These are phyloP conservation scores for Drosophila novamexicana DNA, from an alignment of 1,140 invertebrate genomes.

Conservation along the genomic window DNA sequence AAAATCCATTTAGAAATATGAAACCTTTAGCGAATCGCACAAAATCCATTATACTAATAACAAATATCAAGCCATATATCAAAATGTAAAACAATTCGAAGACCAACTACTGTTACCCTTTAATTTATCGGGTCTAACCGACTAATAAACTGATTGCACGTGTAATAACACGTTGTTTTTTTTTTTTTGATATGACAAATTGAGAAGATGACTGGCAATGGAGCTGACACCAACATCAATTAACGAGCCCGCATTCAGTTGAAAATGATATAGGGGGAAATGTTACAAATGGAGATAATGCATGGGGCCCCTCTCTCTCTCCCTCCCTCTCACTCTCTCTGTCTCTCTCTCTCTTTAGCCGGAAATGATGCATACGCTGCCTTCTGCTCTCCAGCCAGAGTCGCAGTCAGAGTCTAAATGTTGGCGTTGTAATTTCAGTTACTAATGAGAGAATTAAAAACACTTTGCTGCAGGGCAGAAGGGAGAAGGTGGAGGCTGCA, in stretches of 20 bases:
- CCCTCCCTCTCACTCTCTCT: too few relatives aligned
- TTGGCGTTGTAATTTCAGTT: conserved; percentile 72
- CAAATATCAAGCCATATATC: neutral
- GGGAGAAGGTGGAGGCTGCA: conserved; percentile 16
- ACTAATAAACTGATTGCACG: neutral
- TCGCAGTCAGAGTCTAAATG: conserved; percentile 7
- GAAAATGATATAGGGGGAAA: conserved; percentile 1
- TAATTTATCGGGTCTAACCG: conserved; percentile 16
- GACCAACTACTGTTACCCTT: conserved; percentile 4
- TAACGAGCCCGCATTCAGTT: conserved; percentile 41
- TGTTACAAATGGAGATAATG: conserved; percentile 18
- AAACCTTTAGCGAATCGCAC: neutral
- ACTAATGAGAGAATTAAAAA: conserved; percentile 82
- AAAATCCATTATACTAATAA: neutral
- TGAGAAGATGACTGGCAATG: conserved; percentile 29
- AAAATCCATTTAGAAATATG: too few relatives aligned
- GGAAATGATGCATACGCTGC: neutral
- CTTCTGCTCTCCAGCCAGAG: neutral
- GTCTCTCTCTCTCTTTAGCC: neutral
- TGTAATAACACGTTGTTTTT: conserved; percentile 29
- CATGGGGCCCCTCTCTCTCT: neutral
- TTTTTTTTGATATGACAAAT: conserved; percentile 51
- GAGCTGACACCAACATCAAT: conserved; percentile 35
- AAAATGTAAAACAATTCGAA: neutral
- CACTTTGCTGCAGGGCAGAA: conserved; percentile 61